These are phyloP conservation scores for Paralvinella palmiformis DNA, from an alignment of 1,140 invertebrate species.

Conservation along the genomic window DNA sequence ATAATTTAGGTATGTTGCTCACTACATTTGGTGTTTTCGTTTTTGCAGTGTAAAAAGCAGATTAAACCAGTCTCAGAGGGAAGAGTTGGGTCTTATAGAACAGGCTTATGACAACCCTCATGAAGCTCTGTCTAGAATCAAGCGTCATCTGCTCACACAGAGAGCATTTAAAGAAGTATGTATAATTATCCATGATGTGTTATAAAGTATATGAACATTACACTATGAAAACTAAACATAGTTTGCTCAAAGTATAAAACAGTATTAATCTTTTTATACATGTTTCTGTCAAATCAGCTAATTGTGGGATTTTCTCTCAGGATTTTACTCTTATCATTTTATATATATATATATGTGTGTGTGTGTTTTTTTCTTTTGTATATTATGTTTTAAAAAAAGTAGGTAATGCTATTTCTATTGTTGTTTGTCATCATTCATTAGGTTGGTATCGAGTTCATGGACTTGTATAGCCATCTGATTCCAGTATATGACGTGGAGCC, in stretches of 20 bases:
- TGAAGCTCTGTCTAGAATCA: conserved; percentile 96
- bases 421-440: conserved; percentile 39
- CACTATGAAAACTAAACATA: no score
- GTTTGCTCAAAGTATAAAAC: no score
- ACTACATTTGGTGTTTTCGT: background rate
- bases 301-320: no score
- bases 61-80: conserved; percentile 96
- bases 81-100: conserved; percentile 97
- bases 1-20: background rate
- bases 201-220: no score
- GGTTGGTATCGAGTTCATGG: conserved; percentile 99
- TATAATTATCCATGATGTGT: no score
- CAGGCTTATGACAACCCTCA: conserved; percentile 99
- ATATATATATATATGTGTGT: no score
- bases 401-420: background rate
- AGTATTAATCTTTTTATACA: no score
- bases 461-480: conserved; percentile 96
- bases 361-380: no score
- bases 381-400: no score
- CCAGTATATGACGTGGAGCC: conserved; percentile 99
- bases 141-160: conserved; percentile 96
- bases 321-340: no score
- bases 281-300: no score
- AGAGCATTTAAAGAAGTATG: conserved; percentile 93
- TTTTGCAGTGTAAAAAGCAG: conserved; percentile 86